phyloP scores from a whole-genome alignment of 2,113 vertebrate species.

The Pluvialis apricaria region DNA sequence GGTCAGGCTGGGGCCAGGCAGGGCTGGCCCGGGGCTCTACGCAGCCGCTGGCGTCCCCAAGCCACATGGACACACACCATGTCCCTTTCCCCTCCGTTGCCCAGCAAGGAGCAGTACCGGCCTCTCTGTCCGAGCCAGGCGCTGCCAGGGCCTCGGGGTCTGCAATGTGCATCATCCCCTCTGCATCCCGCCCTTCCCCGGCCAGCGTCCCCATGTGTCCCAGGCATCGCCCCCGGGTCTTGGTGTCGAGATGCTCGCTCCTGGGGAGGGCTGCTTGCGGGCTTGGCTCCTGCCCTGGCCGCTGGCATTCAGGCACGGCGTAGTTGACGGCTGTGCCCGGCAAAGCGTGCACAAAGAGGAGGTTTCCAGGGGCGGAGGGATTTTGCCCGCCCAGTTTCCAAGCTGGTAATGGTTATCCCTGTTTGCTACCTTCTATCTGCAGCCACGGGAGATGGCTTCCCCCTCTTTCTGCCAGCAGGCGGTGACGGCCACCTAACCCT shows the following conservation, averaged over 20 bases:
- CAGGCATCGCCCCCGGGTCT: accelerated
- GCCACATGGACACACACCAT: accelerated
- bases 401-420: background rate
- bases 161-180: accelerated
- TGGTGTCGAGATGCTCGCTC: accelerated
- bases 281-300: background rate
- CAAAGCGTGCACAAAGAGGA: background rate
- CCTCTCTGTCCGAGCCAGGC: background rate
- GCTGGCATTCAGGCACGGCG: accelerated
- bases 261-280: background rate
- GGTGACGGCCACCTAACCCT: accelerated
- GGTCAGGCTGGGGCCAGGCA: background rate
- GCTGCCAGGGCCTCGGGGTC: background rate
- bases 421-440: background rate
- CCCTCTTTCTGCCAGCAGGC: background rate
- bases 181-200: accelerated
- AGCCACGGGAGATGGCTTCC: background rate
- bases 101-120: accelerated
- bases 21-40: background rate
- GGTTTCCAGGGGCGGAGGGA: background rate
- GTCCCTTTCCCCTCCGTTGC: no score
- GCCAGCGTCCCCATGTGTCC: background rate
- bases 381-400: background rate
- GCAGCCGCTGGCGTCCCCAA: accelerated
- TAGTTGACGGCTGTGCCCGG: background rate